Base-by-base conservation (phyloP, 1,140 invertebrate species). In the Bombus difficillimus region DNA sequence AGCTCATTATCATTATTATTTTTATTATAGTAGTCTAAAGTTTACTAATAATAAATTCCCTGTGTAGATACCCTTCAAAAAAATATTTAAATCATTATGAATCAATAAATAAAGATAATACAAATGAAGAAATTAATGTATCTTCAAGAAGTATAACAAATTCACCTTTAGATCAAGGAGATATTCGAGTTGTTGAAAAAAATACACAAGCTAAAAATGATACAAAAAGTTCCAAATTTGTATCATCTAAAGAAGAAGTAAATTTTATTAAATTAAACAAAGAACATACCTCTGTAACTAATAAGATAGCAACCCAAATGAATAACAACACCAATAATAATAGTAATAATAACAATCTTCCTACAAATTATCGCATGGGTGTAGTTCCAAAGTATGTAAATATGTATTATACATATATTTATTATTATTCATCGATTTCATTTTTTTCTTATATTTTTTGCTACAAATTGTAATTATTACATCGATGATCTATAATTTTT, bases 341-440 rank as follows among this genome's bases (percentile, higher is more conserved):
- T 78, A 68, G 1, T 13, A 64, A 15, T 32, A 64, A 66, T 18
- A 66, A 66, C 15, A 68, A 12, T 53, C 68, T 89, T 69, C 92
- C 88, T 43, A 34, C 91, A 0, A 93, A 88, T 92, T 93, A 95
- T 89, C 92, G 92, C 28, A 92, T 93, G 77, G 95, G 95, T 83
- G 93, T 94, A 86, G 91, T 95, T 85, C 95, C 95, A 72, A 95
- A 94, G 95, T 95, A 93, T 72, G 90, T 87, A 39, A 59, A 80
- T 68, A 87, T 12, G 81, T 53, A 86, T 32, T 64, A 88, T 37
- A 86, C 69, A 75, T 87, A 22, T 84, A n/a, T 39, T 78, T 25
- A 25, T 53, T 53, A 53, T 72, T 59, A 41, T 57, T 59, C 22
- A 57, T 34, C 69, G 3, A 84, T 75, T 9, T 15, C 10, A 18